Base-by-base conservation (phyloP, 1,140 invertebrate species). In the Sitodiplosis mosellana region DNA sequence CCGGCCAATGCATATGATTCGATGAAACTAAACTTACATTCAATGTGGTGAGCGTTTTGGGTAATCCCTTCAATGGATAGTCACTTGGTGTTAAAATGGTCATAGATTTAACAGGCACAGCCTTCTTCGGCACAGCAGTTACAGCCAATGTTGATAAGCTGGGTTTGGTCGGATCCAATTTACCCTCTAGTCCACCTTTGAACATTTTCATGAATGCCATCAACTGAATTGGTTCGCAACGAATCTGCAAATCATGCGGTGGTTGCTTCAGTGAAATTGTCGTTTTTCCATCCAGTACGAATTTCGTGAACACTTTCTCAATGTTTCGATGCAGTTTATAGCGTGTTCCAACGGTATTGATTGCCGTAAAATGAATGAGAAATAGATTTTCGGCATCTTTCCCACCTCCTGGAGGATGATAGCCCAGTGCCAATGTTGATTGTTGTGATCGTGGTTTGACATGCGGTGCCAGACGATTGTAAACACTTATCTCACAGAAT, bases 221-320 rank as follows among this genome's bases (percentile, higher is more conserved):
- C 14, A 83, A 58, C 52, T 76, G 75, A 45, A 78, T 69, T 17
- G 65, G 55, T 61, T 82, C 77, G 52, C 72, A 63, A 59, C 80
- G 73, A 38, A 85, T 77, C 45, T 72, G 73, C 42, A 85, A 56
- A 64, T 85, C 79, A 51, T 80, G 72, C 27, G 73, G 67, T 15
- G 83, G 83, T 50, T 74, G 65, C 53, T 71, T 74, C 45, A 86
- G 74, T 45, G 80, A 69, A 49, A 86, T 75, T 8, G 81, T 83
- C 19, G 71, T 69, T 67, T 84, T 84, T 47, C 82, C 82, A 59
- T 83, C 76, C 38, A 74, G 67, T 12, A 82, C 59, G 59, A 76
- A 85, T 56, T 75, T 79, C 1, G 71, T 73, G 54, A 80, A 77
- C 18, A 84, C 67, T 59, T 75, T 68, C 41, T 72, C 69, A 40